Evolutionary conservation across 2,888 invertebrate genomes (phyloP), one percentile per base, ranked within the genome.

Genomic region (Gnatocerus cornutus): DNA sequence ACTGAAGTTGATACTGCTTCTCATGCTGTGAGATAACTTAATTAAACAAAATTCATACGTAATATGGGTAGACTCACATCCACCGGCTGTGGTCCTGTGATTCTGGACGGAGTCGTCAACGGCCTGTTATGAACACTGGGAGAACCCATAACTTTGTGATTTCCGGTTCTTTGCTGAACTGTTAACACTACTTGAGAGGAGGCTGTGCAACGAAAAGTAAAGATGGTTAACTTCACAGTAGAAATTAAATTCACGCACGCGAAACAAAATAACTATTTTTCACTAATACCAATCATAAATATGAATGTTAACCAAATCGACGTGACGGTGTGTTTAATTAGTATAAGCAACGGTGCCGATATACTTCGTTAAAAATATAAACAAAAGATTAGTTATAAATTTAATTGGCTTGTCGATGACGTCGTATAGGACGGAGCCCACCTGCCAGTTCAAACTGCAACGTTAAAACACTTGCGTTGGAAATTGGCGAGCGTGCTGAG

Each of bases 1-100:
- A 90, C 81, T 94, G 94, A 83, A 96, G 87, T 85, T 96, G 94
- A 41, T 92, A 89, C 79, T 93, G 93, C 82, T 94, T 95, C 81
- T 94, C 95, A 77, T 92, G 89, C 96, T 97, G 64, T 21, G 12
- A 39, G 13, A 21, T 4, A 33, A 10, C 39, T 55, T 41, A 41
- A 12, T 41, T 41, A 41, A 12, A 13, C 6, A n/a, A 41, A 41
- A 6, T 41, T 12, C 41, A 41, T n/a, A 37, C 41, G 10, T 7
- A 4, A 2, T n/a, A 33, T 9, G 33, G n/a, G 2, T 46, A 13
- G 30, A 90, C 92, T 92, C 86, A 96, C 96, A 86, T 96, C 94
- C 74, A 96, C 96, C 45, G 95, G 95, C 77, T 93, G 91, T 0
- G 95, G 95, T 48, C 92, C 92, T 13, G 95, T 95, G 80, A 95